These are phyloP conservation scores for Phrynocephalus versicolor DNA, from an alignment of 2,113 vertebrate genomes.

Conservation along the genomic window DNA sequence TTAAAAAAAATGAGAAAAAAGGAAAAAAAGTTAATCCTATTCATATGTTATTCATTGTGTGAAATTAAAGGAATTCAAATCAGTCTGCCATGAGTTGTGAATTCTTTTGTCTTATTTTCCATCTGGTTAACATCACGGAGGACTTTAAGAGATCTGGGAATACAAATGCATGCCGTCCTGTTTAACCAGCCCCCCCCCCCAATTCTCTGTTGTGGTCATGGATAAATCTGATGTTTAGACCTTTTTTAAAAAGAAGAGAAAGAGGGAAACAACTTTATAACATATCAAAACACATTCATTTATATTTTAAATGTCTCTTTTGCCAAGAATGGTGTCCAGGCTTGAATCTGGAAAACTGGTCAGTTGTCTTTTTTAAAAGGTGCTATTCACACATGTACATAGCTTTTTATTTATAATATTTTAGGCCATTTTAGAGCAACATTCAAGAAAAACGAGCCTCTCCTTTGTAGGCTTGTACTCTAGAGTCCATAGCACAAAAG, in stretches of 20 bases:
- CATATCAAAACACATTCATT: too few relatives aligned
- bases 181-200: too few relatives aligned
- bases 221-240: slow-evolving; percentile 65
- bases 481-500: not conserved
- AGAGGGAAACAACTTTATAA: not conserved
- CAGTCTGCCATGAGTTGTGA: slow-evolving; percentile 82
- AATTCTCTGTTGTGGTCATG: slow-evolving; percentile 69
- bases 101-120: slow-evolving; percentile 84
- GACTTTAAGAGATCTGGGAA: slow-evolving; percentile 75
- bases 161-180: slow-evolving; percentile 71
- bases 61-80: slow-evolving; percentile 95
- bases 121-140: slow-evolving; percentile 80
- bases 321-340: not conserved
- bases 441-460: not conserved
- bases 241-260: not conserved
- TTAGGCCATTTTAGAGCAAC: too few relatives aligned
- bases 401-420: too few relatives aligned
- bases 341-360: not conserved
- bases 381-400: too few relatives aligned
- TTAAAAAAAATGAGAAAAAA: slow-evolving; percentile 74
- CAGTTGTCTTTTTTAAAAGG: not conserved
- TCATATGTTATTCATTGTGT: slow-evolving; percentile 99
- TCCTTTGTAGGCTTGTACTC: not conserved
- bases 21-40: slow-evolving; percentile 95
- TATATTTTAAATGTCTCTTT: rapidly evolving